Base-by-base conservation (phyloP, 2,888 invertebrate species). In the Pantelozetes paolii region DNA sequence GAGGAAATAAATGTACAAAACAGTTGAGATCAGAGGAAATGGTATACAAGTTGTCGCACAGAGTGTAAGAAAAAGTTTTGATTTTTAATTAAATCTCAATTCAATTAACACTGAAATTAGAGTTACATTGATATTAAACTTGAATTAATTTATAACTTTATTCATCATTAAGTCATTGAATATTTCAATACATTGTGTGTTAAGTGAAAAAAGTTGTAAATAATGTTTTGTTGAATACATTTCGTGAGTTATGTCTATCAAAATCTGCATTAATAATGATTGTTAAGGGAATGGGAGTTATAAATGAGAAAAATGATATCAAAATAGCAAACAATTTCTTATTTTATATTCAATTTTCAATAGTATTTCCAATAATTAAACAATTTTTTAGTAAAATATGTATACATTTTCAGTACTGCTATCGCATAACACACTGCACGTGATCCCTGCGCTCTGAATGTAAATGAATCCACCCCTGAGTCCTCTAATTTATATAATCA, bases 311-410 rank as follows among this genome's bases (percentile, higher is more conserved):
- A 64, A 64, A 64, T 64, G 13, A 64, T 8, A 11, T 36, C 40
- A 5, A 64, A 36, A 36, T 36, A 36, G 6, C 36, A 64, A 36
- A 64, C 36, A 8, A 36, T 36, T 28, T 30, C 26, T 59, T 28
- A 59, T 28, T 8, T 8, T 18, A 50, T 50, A 50, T 50, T 13
- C 18, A 50, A 50, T 13, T n/a, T 59, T 15, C 26, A 9, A 64
- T 64, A 64, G 64, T 64, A 36, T 64, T 36, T 64, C 64, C n/a
- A n/a, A n/a, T 64, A 64, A 64, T 64, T 64, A 64, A 64, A 18
- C 36, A 64, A 15, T 15, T 18, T 15, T 64, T 36, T 15, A 15
- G 13, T 13, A 20, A 64, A 50, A 15, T 45, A 40, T 40, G 6
- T 6, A 40, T 50, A 13, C 36, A 64, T 64, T 64, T 64, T 64